Base-by-base conservation (phyloP, 2,113 vertebrate species). In the Ginglymostoma cirratum region DNA sequence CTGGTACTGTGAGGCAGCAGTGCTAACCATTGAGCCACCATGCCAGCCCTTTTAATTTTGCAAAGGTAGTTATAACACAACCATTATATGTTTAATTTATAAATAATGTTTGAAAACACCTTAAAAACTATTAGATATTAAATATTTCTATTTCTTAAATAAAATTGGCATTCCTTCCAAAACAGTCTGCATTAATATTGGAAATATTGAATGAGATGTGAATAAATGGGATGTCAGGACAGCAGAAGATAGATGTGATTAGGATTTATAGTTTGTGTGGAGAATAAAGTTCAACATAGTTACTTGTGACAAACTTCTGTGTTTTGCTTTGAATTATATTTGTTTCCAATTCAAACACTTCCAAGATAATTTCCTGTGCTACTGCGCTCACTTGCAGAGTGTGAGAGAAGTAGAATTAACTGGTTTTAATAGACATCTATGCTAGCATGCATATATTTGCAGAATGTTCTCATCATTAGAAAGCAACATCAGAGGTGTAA, bases 401-500 rank as follows among this genome's bases (percentile, higher is more conserved):
- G 17, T 67, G 34, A 19, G 7, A 42, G 42, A 72, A 48, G 14
- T 27, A 76, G 94, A 10, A 24, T 34, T 72, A 95, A 95, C 10
- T 52, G 24, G 24, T 45, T 27, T 34, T 95, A 72, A 70, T 72
- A 52, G 21, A 72, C 67, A 95, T 42, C 45, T 95, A 4, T 95
- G 42, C 10, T 70, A 27, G 24, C 17, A 95, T 72, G 42, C 94
- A 72, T 24, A 34, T 48, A 52, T 52, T 30, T 95, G 67, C 69
- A 76, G 94, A 76, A 34, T 95, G 45, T 95, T 94, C 67, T 95
- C 23, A 7, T 52, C 45, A 34, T 72, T 15, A 15, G 70, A n/a
- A 3, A 95, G 42, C 94, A 76, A 52, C 67, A 45, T 90, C 65
- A 95, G 69, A 76, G 94, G 67, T 95, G 66, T 72, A 95, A 72